These are phyloP conservation scores for Helicoverpa zea DNA, from an alignment of 1,140 invertebrate genomes.

Conservation along the genomic window DNA sequence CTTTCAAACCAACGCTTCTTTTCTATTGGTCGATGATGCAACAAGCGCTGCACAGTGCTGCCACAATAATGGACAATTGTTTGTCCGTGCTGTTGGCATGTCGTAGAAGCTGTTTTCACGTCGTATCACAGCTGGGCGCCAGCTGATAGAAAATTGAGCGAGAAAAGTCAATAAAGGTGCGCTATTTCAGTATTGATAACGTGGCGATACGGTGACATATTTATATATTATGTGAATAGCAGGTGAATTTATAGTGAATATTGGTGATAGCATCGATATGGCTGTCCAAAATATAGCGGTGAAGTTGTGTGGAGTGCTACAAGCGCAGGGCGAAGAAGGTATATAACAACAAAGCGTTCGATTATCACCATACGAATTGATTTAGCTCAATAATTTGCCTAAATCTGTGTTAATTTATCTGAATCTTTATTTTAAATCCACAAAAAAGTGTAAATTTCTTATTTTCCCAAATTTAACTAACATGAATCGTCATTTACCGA, in stretches of 20 bases:
- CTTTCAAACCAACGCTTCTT: slow-evolving; percentile 54
- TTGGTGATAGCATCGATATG: slow-evolving; percentile 62
- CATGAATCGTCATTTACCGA: not conserved
- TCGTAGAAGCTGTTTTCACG: slow-evolving; percentile 71
- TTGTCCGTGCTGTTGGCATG: slow-evolving; percentile 65
- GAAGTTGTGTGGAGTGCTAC: slow-evolving; percentile 82
- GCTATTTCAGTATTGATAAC: slow-evolving; percentile 66
- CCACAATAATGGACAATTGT: slow-evolving; percentile 53
- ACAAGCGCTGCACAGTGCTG: slow-evolving; percentile 54
- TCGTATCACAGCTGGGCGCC: slow-evolving; percentile 79
- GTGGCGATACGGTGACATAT: slow-evolving; percentile 58
- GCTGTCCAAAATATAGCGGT: slow-evolving; percentile 82
- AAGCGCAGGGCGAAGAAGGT: slow-evolving; percentile 76
- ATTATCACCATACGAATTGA: not conserved
- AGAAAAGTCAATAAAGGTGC: slow-evolving; percentile 77
- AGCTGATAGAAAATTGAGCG: slow-evolving; percentile 82
- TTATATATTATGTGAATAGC: slow-evolving; percentile 61
- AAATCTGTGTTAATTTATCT: not conserved
- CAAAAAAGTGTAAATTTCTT: not conserved
- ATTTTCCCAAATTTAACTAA: not conserved
- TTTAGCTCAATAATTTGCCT: not conserved
- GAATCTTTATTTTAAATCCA: not conserved
- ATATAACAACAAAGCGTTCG: slow-evolving; percentile 32
- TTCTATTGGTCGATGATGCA: slow-evolving; percentile 63
- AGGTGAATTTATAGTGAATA: slow-evolving; percentile 56